Evolutionary conservation across 2,113 vertebrate species (phyloP).

Genomic region (Morone saxatilis): DNA sequence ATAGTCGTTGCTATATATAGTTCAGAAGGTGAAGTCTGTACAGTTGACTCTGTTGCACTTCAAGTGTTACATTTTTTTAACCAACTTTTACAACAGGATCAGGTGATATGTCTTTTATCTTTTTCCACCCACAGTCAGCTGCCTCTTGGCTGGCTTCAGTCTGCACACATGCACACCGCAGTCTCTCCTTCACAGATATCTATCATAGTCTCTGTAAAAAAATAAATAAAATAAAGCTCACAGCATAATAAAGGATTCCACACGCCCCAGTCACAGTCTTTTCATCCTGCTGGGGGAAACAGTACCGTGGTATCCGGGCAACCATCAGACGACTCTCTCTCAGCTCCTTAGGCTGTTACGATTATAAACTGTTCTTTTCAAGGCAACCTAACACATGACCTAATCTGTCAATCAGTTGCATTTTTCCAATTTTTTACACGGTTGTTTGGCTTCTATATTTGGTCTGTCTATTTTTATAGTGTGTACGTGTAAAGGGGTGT

Average conservation of each 20-base stretch:
- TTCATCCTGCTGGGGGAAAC: slow-evolving; percentile 48
- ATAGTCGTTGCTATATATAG: not conserved
- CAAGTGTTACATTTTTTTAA: not conserved
- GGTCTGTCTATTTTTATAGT: not conserved
- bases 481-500: not conserved
- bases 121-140: not conserved
- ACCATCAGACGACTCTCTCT: slow-evolving; percentile 16
- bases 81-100: not conserved
- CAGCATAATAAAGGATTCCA: slow-evolving; percentile 41
- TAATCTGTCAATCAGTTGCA: slow-evolving; percentile 4
- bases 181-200: slow-evolving; percentile 18
- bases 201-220: slow-evolving; percentile 9
- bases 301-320: slow-evolving; percentile 27
- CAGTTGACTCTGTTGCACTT: not conserved
- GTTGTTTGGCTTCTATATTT: not conserved
- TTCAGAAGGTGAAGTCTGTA: not conserved
- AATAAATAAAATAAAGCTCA: not conserved
- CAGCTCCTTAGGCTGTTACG: slow-evolving; percentile 2
- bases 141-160: slow-evolving; percentile 8
- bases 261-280: not conserved
- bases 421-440: not conserved
- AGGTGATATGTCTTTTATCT: not conserved
- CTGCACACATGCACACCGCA: not conserved
- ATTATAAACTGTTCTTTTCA: slow-evolving; percentile 29
- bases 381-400: not conserved